Evolutionary conservation across 2,888 invertebrate genomes (phyloP).

Genomic region (Phyllotreta striolata): DNA sequence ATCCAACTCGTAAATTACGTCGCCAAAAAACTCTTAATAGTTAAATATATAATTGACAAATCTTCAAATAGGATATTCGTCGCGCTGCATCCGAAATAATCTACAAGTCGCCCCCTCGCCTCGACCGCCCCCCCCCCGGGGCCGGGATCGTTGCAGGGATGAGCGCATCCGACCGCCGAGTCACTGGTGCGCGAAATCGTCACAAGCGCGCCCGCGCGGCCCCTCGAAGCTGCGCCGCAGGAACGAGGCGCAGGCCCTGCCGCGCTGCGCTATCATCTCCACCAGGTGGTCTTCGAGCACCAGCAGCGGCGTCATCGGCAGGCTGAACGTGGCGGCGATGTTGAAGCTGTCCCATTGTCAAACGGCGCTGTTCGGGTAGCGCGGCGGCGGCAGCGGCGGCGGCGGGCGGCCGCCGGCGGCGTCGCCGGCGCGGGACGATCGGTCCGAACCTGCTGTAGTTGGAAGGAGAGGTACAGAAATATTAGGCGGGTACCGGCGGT

Average conservation of each 20-base stretch:
- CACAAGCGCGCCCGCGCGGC: slow-evolving; percentile 42
- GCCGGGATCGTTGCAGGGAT: too few species aligned
- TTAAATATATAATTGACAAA: slow-evolving; percentile 27
- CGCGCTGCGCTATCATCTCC: slow-evolving; percentile 65
- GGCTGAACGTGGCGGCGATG: slow-evolving; percentile 63
- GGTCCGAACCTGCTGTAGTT: slow-evolving; percentile 81
- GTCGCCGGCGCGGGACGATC: slow-evolving; percentile 81
- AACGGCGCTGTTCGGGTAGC: slow-evolving; percentile 81
- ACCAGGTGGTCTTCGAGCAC: slow-evolving; percentile 69
- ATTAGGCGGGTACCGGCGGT: too few species aligned
- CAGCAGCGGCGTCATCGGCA: slow-evolving; percentile 60
- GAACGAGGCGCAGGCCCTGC: slow-evolving; percentile 74
- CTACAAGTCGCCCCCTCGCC: too few species aligned
- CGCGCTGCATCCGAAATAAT: too few species aligned
- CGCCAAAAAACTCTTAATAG: slow-evolving; percentile 4
- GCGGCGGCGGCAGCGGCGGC: slow-evolving; percentile 82
- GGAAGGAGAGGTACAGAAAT: too few species aligned
- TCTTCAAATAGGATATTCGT: slow-evolving; percentile 9
- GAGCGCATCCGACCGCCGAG: slow-evolving; percentile 8
- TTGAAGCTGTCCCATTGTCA: slow-evolving; percentile 79
- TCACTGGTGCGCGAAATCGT: slow-evolving; percentile 1
- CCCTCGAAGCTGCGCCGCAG: slow-evolving; percentile 72
- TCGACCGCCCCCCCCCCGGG: too few species aligned
- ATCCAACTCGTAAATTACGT: background rate
- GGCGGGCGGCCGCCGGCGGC: slow-evolving; percentile 76